Base-by-base conservation (phyloP, 1,140 invertebrate genomes). In the Drosophila lowei region DNA sequence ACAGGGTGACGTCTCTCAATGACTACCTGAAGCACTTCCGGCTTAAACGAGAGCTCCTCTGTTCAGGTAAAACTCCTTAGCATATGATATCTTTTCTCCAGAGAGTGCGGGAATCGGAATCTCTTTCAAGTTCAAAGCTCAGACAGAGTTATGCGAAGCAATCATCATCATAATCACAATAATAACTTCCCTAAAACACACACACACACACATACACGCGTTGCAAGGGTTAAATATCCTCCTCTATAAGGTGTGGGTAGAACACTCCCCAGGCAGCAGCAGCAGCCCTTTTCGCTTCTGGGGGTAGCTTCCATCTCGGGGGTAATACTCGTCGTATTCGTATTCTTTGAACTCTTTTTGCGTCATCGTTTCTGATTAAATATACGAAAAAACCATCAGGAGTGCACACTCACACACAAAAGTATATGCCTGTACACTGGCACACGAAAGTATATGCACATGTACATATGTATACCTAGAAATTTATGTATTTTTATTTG, bases 291-390 rank as follows among this genome's bases (percentile, higher is more conserved):
- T 63, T 52, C 23, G 41, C 60, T 21, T 18, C 52, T 65, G 70
- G 72, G 72, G 63, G 66, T 68, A 59, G 54, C 54, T 68, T 53
- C 47, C 42, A 42, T 42, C 74, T 77, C 46, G 70, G 70, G 79
- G 79, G 68, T 76, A 57, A 73, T 68, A 62, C 38, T 65, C 56
- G 38, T 61, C 47, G 21, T 59, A 41, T 60, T 53, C 25, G 50
- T 43, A 52, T 72, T 53, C 72, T 81, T 83, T 81, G 74, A 74
- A 76, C 66, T 84, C 73, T 79, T 68, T 78, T 80, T 88, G 78
- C 83, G 78, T 88, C 81, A 88, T 86, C 77, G 81, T 72, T 72
- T 85, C 73, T 78, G 81, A 86, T 88, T 86, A 88, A 86, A 85
- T 85, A 68, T 68, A 79, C 61, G 57, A 64, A 58, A 75, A 68